These are phyloP conservation scores for Melipona quadrifasciata DNA, from an alignment of 1,140 invertebrate genomes.

Conservation along the genomic window DNA sequence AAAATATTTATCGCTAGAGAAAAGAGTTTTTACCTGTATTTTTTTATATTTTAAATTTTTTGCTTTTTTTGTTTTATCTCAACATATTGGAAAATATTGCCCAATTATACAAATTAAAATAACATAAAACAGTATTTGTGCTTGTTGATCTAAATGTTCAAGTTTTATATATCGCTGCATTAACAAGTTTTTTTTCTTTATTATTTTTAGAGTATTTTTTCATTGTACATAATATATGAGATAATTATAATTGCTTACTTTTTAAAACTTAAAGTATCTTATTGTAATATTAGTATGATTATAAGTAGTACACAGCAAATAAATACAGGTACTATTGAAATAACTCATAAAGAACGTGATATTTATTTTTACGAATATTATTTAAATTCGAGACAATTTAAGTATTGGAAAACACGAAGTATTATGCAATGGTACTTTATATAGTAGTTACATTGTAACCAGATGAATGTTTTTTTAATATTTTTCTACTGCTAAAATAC, in stretches of 20 bases:
- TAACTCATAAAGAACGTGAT: slow-evolving; percentile 46
- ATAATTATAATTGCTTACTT: slow-evolving; percentile 54
- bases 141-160: slow-evolving; percentile 15
- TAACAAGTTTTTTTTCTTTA: slow-evolving; percentile 1
- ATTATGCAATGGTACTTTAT: slow-evolving; percentile 30
- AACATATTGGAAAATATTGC: slow-evolving; percentile 45
- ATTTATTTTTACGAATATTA: slow-evolving; percentile 12
- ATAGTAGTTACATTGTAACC: slow-evolving; percentile 30
- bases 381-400: slow-evolving; percentile 15
- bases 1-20: slow-evolving; percentile 13
- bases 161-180: slow-evolving; percentile 7
- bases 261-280: slow-evolving; percentile 46
- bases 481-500: slow-evolving; percentile 36
- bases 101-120: slow-evolving; percentile 45
- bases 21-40: slow-evolving; percentile 42
- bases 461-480: slow-evolving; percentile 1
- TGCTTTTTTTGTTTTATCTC: slow-evolving; percentile 55
- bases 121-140: slow-evolving; percentile 27
- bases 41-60: slow-evolving; percentile 53
- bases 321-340: slow-evolving; percentile 54
- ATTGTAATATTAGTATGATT: slow-evolving; percentile 28
- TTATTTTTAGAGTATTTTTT: slow-evolving; percentile 38
- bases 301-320: slow-evolving; percentile 35
- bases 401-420: slow-evolving; percentile 10
- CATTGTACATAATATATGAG: slow-evolving; percentile 43